Evolutionary conservation across 2,797 vertebrate species (phyloP).

Genomic region (Hephaestus fuliginosus): DNA sequence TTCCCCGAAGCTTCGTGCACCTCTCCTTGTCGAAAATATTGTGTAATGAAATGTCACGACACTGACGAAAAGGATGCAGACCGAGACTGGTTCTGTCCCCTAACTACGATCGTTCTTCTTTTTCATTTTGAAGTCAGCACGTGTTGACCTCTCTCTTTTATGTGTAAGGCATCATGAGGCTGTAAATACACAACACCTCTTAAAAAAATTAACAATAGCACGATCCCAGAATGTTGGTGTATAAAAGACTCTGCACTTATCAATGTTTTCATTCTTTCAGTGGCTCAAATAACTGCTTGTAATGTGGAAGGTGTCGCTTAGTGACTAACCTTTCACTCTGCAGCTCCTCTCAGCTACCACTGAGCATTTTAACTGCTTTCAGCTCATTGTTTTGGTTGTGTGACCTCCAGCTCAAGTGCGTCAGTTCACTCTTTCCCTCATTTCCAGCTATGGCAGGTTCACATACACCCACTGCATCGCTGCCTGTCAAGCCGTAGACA

Average conservation of each 20-base stretch:
- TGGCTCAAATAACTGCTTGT: background rate
- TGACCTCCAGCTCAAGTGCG: background rate
- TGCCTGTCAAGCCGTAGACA: background rate
- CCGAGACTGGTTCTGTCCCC: background rate
- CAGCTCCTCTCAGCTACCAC: background rate
- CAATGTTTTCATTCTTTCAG: background rate
- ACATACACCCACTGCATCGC: background rate
- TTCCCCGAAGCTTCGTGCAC: slow-evolving; percentile 22
- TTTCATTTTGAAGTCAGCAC: background rate
- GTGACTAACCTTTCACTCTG: background rate
- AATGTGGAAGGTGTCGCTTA: background rate
- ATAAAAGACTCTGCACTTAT: too few relatives aligned
- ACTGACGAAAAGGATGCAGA: background rate
- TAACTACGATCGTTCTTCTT: background rate
- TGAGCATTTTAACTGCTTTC: background rate
- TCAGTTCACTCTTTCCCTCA: background rate
- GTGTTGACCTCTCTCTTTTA: background rate
- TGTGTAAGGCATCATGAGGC: background rate
- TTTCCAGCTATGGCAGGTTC: background rate
- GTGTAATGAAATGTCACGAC: slow-evolving; percentile 39
- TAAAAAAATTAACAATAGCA: background rate
- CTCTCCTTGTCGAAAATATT: slow-evolving; percentile 22
- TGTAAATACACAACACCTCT: background rate
- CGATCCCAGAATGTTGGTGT: too few relatives aligned
- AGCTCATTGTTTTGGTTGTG: background rate